phyloP scores from a whole-genome alignment of 2,797 vertebrate species.

The Peromyscus aztecus region DNA sequence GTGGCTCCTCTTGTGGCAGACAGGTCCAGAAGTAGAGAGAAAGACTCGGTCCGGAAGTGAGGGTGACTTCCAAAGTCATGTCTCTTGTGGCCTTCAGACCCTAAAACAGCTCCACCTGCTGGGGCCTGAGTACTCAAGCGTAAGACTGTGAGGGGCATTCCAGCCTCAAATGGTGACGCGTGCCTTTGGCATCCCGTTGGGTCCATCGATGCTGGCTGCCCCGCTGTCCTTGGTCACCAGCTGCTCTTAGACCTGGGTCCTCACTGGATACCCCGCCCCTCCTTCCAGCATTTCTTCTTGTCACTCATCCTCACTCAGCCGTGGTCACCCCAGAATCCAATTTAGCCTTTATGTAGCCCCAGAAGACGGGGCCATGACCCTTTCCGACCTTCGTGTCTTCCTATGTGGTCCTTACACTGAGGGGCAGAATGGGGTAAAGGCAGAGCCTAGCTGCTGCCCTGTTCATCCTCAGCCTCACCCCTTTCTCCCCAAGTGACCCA shows the following conservation, averaged over 20 bases:
- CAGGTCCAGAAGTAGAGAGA: background rate
- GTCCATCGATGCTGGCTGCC: background rate
- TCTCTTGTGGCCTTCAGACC: background rate
- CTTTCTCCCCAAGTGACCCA: background rate
- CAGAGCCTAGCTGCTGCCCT: background rate
- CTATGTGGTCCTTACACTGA: background rate
- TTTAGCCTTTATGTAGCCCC: background rate
- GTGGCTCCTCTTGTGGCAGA: background rate
- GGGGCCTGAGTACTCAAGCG: too few relatives aligned
- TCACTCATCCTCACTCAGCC: background rate
- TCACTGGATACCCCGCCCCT: accelerated
- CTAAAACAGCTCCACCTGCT: background rate
- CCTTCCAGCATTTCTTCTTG: background rate
- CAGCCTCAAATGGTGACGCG: background rate
- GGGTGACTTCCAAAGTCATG: background rate
- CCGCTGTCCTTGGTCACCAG: background rate
- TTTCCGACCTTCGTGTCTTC: background rate
- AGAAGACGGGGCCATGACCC: background rate
- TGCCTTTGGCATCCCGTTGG: background rate
- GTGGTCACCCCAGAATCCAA: background rate
- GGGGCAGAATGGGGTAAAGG: background rate
- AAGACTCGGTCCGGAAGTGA: background rate
- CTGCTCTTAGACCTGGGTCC: background rate
- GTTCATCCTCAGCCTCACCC: background rate
- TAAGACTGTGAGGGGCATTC: background rate